Evolutionary conservation across 2,113 vertebrate species (phyloP), one percentile per base, ranked within the genome.

Genomic region (Lontra canadensis): DNA sequence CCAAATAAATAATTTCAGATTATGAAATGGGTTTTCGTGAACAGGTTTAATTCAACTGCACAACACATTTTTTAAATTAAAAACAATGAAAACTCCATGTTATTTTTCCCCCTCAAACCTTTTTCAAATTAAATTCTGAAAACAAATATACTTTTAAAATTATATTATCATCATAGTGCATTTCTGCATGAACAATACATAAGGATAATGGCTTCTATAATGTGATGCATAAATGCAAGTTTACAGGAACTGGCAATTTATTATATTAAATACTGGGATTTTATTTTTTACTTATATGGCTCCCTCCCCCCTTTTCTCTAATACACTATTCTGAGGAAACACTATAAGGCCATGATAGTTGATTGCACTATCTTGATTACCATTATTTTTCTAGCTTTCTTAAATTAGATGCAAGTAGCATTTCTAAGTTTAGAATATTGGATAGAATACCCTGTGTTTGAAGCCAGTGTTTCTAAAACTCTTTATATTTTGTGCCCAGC

Each of bases 121-220:
- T 78, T 95, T 90, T 57, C 47, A 85, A 95, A 92, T 90, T 92
- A 79, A 94, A 96, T 78, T 90, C 63, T 74, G 61, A 76, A 94
- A 95, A 95, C 69, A 95, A 95, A 86, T 31, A 87, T 18, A 90
- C 81, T 84, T 95, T 95, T 59, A 97, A 94, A 94, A 96, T 91
- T 63, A 13, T 74, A 73, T 96, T 89, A 95, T 88, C 57, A 59
- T 59, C 61, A 71, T 12, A 65, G 76, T 36, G 42, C 39, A 85
- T 85, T 97, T 97, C 73, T 90, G 73, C 73, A 79, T 65, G 42
- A 93, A 94, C 57, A 90, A 93, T 21, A 80, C 39, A n/a, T 59
- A 44, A 74, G 65, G 74, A 78, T 79, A 96, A 84, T 94, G 71
- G 78, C 49, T 92, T 97, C 96, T 91, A 67, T 79, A 94, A 93